Evolutionary conservation across 2,797 vertebrate genomes (phyloP), one percentile per base, ranked within the genome.

Genomic region (Bradypodion pumilum): DNA sequence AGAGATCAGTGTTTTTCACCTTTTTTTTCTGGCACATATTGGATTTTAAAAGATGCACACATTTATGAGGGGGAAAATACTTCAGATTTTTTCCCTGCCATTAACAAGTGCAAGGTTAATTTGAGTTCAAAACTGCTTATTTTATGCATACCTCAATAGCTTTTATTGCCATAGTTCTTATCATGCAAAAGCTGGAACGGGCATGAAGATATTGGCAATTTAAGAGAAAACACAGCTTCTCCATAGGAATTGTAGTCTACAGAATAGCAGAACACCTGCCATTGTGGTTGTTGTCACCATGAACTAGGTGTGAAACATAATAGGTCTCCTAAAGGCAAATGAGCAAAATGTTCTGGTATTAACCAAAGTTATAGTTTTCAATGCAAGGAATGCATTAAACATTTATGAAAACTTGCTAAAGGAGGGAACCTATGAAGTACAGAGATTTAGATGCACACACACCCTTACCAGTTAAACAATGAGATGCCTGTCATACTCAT

Each of bases 91-190:
- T 86, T 90, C 56, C 74, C n/a, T n/a, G 46, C 78, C 68, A 76
- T 27, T 84, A 49, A 86, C 27, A 35, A 85, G 86, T 56, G 84
- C 83, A 83, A 59, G 44, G 80, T 88, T 89, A 90, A 91, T 80
- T 85, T 91, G 78, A 87, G 74, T 32, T n/a, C 90, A n/a, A 52
- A 93, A 86, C 78, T 56, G 82, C 37, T 87, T 92, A 89, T 87
- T 92, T 90, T 90, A 85, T 70, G 52, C 44, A 90, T 29, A 86
- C 87, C 56, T 87, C 85, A 89, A 91, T 88, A 89, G 40, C 35
- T 91, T 90, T 94, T 92, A 93, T 91, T 94, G 76, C 59, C 78
- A 78, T 59, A 89, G 91, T 94, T 93, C 85, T 92, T 88, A 92
- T 86, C 88, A 92, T 86, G 88, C 49, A 89, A 92, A 91, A 89